A percentile compares a stretch with the other conserved stretches of the same genome.
Conservation (phyloP, 2,113 vertebrate genomes). For the Pedionomus torquatus region DNA sequence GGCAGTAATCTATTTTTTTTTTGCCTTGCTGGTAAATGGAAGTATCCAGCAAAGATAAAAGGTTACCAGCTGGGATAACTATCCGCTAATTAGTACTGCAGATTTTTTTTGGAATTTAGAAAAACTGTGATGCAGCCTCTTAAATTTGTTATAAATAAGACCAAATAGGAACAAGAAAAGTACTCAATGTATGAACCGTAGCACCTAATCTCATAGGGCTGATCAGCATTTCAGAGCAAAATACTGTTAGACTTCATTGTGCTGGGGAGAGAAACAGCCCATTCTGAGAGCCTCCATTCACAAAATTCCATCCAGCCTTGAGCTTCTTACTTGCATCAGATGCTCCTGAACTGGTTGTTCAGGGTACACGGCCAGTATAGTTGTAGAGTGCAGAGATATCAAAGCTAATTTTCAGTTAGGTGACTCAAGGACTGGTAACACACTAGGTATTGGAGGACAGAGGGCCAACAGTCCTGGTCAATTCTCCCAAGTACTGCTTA, state of each 20-base stretch:
- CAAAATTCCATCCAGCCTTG: neutral
- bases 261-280: neutral
- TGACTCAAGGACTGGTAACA: neutral
- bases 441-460: neutral
- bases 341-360: neutral
- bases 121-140: constrained; percentile 67
- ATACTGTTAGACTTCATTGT: neutral
- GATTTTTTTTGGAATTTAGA: constrained; percentile 53
- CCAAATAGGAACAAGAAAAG: neutral
- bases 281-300: neutral
- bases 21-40: constrained; percentile 71
- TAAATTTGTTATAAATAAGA: constrained; percentile 45
- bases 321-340: neutral
- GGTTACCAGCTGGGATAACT: constrained; percentile 78
- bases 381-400: neutral
- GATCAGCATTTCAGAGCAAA: neutral
- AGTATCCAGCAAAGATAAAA: constrained; percentile 77
- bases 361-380: neutral
- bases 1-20: constrained; percentile 61
- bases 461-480: neutral
- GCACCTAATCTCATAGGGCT: neutral
- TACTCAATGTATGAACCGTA: neutral
- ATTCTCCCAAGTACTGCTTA: neutral
- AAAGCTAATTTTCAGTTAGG: neutral
- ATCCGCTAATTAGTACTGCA: constrained; percentile 75